Percentiles rank a stretch among this genome's conserved stretches.
These are phyloP conservation scores for Ennomos erosarius DNA, from an alignment of 2,888 invertebrate genomes.

Conservation along the genomic window DNA sequence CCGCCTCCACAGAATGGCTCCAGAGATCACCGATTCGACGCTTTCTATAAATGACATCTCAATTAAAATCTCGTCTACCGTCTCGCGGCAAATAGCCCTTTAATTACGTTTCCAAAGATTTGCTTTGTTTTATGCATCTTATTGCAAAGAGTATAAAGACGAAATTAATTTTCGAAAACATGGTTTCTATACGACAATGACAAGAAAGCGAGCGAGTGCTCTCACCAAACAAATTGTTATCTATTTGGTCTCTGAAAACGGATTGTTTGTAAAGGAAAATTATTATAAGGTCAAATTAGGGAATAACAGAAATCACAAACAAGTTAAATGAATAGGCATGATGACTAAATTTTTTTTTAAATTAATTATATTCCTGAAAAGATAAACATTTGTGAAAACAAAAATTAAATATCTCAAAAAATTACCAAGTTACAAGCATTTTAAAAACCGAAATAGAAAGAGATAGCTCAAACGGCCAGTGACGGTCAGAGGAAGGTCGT, in stretches of 20 bases:
- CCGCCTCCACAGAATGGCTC: too few relatives aligned
- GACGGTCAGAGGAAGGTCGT: too few relatives aligned
- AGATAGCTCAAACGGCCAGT: too few relatives aligned
- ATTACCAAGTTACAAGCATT: too few relatives aligned
- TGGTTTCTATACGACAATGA: slow-evolving; percentile 42
- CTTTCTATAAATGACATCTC: slow-evolving; percentile 15
- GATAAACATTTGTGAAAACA: too few relatives aligned
- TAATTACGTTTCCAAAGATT: slow-evolving; percentile 27
- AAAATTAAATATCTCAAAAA: too few relatives aligned
- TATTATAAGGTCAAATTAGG: neutral
- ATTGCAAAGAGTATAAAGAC: neutral
- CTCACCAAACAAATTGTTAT: slow-evolving; percentile 63
- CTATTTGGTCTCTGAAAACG: slow-evolving; percentile 55
- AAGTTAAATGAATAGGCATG: too few relatives aligned
- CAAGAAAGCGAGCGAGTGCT: slow-evolving; percentile 51
- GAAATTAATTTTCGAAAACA: slow-evolving; percentile 5
- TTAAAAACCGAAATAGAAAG: too few relatives aligned
- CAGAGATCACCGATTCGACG: slow-evolving; percentile 6
- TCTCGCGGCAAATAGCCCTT: slow-evolving; percentile 24
- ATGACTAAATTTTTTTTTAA: too few relatives aligned
- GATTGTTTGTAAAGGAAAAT: slow-evolving; percentile 26
- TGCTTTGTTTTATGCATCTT: slow-evolving; percentile 11
- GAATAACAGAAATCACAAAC: neutral
- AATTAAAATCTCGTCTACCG: slow-evolving; percentile 25
- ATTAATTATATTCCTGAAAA: too few relatives aligned